These are phyloP conservation scores for Alectura lathami DNA, from an alignment of 2,113 vertebrate genomes.

Conservation along the genomic window DNA sequence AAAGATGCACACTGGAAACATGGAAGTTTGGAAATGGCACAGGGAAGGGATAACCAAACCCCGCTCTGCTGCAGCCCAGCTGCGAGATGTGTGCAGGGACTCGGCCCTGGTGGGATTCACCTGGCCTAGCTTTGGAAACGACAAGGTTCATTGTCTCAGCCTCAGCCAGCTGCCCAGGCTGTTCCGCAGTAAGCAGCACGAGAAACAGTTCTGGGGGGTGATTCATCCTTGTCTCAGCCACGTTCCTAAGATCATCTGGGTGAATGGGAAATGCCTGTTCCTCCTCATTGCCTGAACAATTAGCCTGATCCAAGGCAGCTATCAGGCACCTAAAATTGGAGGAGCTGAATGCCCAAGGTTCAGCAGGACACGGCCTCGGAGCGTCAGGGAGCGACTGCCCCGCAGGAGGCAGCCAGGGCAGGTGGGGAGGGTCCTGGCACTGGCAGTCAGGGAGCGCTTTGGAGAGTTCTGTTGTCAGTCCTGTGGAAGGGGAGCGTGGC, in stretches of 20 bases:
- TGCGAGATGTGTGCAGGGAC: neutral
- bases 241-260: neutral
- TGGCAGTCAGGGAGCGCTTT: neutral
- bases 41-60: neutral
- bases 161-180: neutral
- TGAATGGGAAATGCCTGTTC: neutral
- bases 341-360: neutral
- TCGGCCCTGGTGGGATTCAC: neutral
- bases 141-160: neutral
- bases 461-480: neutral
- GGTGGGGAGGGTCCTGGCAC: neutral
- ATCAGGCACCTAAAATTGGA: neutral
- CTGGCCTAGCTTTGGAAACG: neutral
- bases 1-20: neutral
- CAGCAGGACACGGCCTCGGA: neutral
- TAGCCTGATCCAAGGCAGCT: neutral
- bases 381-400: accelerated
- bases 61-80: neutral
- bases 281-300: neutral
- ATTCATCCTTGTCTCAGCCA: neutral
- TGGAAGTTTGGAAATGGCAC: neutral
- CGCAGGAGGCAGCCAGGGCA: too few species aligned
- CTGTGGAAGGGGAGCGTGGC: neutral
- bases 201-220: neutral
- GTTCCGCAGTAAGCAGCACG: neutral